Evolutionary conservation across 2,888 invertebrate genomes (phyloP), one percentile per base, ranked within the genome.

Genomic region (Opisthograptis luteolata): DNA sequence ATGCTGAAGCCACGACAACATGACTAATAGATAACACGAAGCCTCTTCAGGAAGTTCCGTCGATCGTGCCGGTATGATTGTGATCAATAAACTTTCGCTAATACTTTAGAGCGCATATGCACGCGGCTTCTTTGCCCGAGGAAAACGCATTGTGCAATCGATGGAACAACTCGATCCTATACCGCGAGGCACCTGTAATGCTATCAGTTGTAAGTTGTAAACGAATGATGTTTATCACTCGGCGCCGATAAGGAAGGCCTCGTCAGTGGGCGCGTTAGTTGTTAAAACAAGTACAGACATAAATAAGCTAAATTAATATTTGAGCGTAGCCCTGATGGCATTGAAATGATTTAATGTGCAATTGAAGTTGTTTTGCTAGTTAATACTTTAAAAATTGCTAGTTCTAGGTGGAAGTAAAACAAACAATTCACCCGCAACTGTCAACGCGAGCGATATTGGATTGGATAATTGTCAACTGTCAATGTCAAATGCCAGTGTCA

Each of bases 1-100:
- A 62, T 87, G 77, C 53, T 81, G 82, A 24, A 91, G 64, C 81
- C 84, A 84, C 40, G 81, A 71, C 67, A 81, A 70, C 87, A 91
- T 89, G 59, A 66, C 47, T 48, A 42, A 25, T 22, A 25, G 10
- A 4, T 28, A 32, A 31, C 9, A 35, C 27, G 9, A 46, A 27
- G 28, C 32, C 22, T 35, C 25, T 12, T 22, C 39, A 45, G 47
- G 40, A 34, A 44, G 37, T 43, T 24, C 28, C 17, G 15, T 17
- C 28, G n/a, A 20, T 24, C 48, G 37, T 45, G 42, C 49, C 37
- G 47, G 51, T 41, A 47, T 17, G 54, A 51, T 34, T 36, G 13
- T 30, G 37, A 25, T 17, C 12, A 46, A 27, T 36, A 27, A 58
- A 60, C 69, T 72, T 73, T 70, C 66, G 61, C 62, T 62, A 65